Percentiles rank a stretch among this genome's conserved stretches.
phyloP scores from a whole-genome alignment of 2,888 invertebrate species.

The Zeuzera pyrina region DNA sequence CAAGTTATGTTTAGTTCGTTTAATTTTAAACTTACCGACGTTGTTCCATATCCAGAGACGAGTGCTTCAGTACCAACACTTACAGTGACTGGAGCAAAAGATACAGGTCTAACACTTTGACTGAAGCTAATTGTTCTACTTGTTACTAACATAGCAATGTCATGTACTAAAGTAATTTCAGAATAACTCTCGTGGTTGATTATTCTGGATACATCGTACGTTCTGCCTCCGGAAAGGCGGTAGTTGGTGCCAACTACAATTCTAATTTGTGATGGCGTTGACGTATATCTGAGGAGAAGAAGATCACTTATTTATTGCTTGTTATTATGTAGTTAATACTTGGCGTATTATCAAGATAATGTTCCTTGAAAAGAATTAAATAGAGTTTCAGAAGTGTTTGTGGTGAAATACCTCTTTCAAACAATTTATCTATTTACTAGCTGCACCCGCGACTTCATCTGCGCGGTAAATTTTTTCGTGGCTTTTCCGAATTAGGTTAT shows the following conservation, averaged over 20 bases:
- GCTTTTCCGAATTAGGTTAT: too few relatives aligned
- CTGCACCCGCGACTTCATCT: too few relatives aligned
- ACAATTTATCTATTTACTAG: too few relatives aligned
- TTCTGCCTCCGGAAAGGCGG: constrained; percentile 39
- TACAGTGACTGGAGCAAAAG: constrained; percentile 30
- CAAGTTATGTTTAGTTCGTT: neutral
- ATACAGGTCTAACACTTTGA: constrained; percentile 28
- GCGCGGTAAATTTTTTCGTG: too few relatives aligned
- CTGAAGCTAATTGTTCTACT: constrained; percentile 31
- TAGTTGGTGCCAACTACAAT: constrained; percentile 42
- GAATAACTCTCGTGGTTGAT: constrained; percentile 40
- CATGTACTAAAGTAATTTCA: constrained; percentile 36
- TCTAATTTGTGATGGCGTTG: constrained; percentile 31
- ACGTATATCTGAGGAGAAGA: too few relatives aligned
- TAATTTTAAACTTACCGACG: constrained; percentile 24
- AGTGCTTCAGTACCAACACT: constrained; percentile 41
- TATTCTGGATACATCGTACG: constrained; percentile 32
- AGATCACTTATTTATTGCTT: too few relatives aligned
- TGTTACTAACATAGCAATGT: constrained; percentile 46
- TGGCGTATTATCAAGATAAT: too few relatives aligned
- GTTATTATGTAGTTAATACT: too few relatives aligned
- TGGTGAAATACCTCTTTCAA: too few relatives aligned
- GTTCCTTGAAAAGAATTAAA: too few relatives aligned
- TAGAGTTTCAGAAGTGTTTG: too few relatives aligned
- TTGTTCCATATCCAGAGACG: constrained; percentile 56